Evolutionary conservation across 2,797 vertebrate genomes (phyloP).

Genomic region (Lepus townsendii): DNA sequence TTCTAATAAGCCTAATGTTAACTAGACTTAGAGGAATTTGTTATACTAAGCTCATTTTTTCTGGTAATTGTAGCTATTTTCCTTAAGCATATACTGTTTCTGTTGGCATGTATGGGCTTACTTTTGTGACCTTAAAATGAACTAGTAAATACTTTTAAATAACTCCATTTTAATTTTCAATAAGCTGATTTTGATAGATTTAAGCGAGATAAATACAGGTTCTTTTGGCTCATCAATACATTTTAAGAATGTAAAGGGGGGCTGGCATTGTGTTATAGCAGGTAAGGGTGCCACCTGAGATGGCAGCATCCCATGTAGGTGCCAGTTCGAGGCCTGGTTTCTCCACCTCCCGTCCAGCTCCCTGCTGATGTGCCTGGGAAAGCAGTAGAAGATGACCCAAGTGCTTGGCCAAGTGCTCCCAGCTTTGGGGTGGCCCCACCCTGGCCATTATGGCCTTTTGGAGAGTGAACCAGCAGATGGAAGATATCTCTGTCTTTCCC

Average conservation of each 20-base stretch:
- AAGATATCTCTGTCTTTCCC: no score
- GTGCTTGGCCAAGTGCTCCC: no score
- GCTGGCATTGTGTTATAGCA: no score
- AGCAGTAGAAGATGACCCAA: no score
- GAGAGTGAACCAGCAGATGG: no score
- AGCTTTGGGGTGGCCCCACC: no score
- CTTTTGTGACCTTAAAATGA: background rate
- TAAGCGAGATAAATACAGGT: background rate
- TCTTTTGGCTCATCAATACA: background rate
- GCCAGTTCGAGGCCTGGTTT: no score
- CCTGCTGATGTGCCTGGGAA: no score
- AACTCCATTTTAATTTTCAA: background rate
- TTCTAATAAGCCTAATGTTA: background rate
- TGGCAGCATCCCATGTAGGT: no score
- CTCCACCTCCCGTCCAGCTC: no score
- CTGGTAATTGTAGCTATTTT: background rate
- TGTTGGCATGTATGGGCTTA: background rate
- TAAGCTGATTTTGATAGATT: background rate
- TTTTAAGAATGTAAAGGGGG: background rate
- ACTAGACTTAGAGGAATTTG: background rate
- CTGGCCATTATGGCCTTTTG: no score
- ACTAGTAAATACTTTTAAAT: slow-evolving; percentile 6
- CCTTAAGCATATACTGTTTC: background rate
- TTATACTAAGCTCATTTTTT: background rate
- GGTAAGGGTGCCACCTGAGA: no score